phyloP scores from a whole-genome alignment of 2,797 vertebrate genomes.

The Selene dorsalis region DNA sequence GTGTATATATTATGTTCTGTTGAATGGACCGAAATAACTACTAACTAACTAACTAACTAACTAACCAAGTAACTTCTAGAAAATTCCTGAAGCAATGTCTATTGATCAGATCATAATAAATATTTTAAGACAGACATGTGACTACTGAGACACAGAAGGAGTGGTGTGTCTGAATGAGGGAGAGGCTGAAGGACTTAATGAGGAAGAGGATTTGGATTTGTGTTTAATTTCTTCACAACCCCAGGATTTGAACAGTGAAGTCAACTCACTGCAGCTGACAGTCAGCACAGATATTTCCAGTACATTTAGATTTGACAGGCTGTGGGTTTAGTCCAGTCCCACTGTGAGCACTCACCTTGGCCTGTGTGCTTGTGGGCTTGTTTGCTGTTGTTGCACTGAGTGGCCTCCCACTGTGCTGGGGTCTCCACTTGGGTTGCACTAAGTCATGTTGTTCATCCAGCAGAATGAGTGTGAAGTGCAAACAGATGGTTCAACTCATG shows the following conservation, averaged over 20 bases:
- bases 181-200: not conserved
- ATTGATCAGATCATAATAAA: not conserved
- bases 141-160: not conserved
- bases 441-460: slow-evolving; percentile 34
- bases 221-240: slow-evolving; percentile 15
- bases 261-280: not conserved
- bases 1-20: no score
- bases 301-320: slow-evolving; percentile 14
- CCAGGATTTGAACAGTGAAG: not conserved
- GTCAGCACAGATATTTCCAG: slow-evolving; percentile 11
- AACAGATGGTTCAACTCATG: not conserved
- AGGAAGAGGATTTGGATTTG: not conserved
- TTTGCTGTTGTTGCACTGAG: slow-evolving; percentile 49
- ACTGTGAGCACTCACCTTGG: slow-evolving; percentile 7
- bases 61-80: no score
- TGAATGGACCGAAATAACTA: no score
- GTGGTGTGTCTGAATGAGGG: not conserved
- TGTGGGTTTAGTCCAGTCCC: not conserved
- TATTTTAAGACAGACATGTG: not conserved
- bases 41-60: no score
- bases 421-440: not conserved
- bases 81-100: no score
- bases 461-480: slow-evolving; percentile 20
- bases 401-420: slow-evolving; percentile 55
- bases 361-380: slow-evolving; percentile 29